Base-by-base conservation (phyloP, 2,113 vertebrate genomes). In the Aleadryas rufinucha region DNA sequence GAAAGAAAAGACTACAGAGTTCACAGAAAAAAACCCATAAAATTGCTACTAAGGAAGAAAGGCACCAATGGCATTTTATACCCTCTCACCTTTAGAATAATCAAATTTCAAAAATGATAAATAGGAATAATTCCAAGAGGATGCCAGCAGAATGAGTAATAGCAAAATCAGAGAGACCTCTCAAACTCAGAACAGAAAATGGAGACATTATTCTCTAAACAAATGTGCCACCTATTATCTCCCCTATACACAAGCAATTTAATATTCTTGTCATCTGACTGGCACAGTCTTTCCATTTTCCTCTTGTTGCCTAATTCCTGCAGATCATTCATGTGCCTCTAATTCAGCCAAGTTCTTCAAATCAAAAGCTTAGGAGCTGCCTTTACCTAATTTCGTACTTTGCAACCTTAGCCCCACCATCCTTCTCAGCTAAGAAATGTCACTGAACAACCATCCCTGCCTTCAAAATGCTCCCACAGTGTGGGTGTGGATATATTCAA, bases 91-190 rank as follows among this genome's bases (percentile, higher is more conserved):
- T 93, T 88, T 69, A 59, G 44, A 95, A 91, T 41, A 83, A 87
- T 41, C 45, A 60, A 37, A 78, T 89, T 89, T 89, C 26, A 82
- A 95, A 95, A 87, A 75, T 52, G 9, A 92, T 86, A 89, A 94
- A 89, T 6, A 70, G 47, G 27, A 82, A 81, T 49, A 68, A 82
- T 82, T 94, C 76, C 60, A 82, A 68, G 49, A 61, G 16, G 31
- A 71, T 75, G 44, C 44, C 53, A 89, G 56, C 11, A 90, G 60
- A 77, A 78, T 68, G 64, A 84, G 2, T 49, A 49, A 71, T 23
- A 81, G 61, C 27, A 52, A 91, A 84, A 87, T 82, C 21, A 68
- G 52, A 87, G 63, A 33, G 42, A 90, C 72, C 35, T 77, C 89
- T 90, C 76, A 89, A 41, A 68, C 68, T 81, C 65, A 75, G 35